phyloP scores from a whole-genome alignment of 2,888 invertebrate species.

The Graphium colonna region DNA sequence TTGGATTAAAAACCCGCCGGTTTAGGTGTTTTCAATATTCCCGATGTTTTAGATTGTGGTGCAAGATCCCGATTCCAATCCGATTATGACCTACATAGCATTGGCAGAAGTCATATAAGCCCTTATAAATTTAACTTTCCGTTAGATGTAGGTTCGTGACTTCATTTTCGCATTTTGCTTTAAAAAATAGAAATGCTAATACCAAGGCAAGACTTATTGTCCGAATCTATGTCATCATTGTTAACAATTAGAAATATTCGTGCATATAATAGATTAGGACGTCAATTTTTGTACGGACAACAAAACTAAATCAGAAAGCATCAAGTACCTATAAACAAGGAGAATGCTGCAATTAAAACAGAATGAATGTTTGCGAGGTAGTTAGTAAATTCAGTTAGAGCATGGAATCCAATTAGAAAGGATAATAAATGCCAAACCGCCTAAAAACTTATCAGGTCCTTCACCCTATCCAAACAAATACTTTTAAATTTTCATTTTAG shows the following conservation, averaged over 20 bases:
- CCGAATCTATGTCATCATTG: too few species aligned
- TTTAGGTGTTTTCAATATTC: slow-evolving; percentile 14
- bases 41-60: slow-evolving; percentile 9
- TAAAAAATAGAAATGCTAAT: too few species aligned
- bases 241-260: too few species aligned
- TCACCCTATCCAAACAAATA: slow-evolving; percentile 21
- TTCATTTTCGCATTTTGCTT: too few species aligned
- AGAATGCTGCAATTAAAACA: slow-evolving; percentile 15
- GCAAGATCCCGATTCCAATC: background rate
- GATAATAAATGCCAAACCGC: slow-evolving; percentile 22
- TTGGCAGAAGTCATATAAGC: too few species aligned
- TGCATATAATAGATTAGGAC: too few species aligned
- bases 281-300: too few species aligned
- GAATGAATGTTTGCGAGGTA: slow-evolving; percentile 21
- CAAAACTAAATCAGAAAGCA: slow-evolving; percentile 6
- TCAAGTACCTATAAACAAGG: slow-evolving; percentile 11
- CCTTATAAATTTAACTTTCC: too few species aligned
- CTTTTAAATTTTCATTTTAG: slow-evolving; percentile 13
- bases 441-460: slow-evolving; percentile 22
- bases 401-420: slow-evolving; percentile 22
- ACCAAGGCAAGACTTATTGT: too few species aligned
- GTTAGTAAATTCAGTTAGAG: slow-evolving; percentile 23
- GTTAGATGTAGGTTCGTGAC: too few species aligned
- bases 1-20: slow-evolving; percentile 31
- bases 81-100: background rate